Evolutionary conservation across 1,140 invertebrate species (phyloP), one percentile per base, ranked within the genome.

Genomic region (Conus ventricosus): DNA sequence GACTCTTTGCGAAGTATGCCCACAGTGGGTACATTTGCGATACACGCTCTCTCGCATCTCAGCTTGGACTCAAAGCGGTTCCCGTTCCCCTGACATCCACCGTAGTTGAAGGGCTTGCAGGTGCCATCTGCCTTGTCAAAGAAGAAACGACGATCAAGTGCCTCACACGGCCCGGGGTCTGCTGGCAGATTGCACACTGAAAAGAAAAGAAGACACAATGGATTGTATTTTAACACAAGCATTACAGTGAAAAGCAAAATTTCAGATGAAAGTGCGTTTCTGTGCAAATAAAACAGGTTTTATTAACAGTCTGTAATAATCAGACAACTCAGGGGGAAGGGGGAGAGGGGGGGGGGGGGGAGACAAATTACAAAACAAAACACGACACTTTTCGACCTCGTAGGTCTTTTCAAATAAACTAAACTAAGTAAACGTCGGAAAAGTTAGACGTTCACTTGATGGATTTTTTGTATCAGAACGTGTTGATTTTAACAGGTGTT

Each of bases 21-120:
- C 67, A 75, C 83, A 25, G 76, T 25, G 10, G 78, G n/a, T 15
- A 57, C 75, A 54, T 57, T 23, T 8, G 75, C 25, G 51, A 78
- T 75, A 60, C 94, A 95, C 25, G 90, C 86, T 51, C 88, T 89
- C 53, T 92, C 87, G 76, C 94, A 95, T 57, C 89, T 89, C 15
- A 76, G 83, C 82, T 92, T 86, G 54, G 87, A 93, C 23, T 88
- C 87, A 88, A 94, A 95, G 81, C 94, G 94, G 89, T 95, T 95
- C 3, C 91, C 93, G 81, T 95, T 95, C 25, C 94, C 95, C 57
- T 90, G 91, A 88, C 95, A 95, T 57, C 95, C 95, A n/a, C 93
- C 92, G 83, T 93, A 94, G 54, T 85, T 57, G 71, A 94, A 94
- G 60, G 85, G 80, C 27, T 80, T 53, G 88, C 93, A 94, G 53